Conservation (phyloP, 2,113 vertebrate species). For the Chamaetylas fuelleborni region DNA sequence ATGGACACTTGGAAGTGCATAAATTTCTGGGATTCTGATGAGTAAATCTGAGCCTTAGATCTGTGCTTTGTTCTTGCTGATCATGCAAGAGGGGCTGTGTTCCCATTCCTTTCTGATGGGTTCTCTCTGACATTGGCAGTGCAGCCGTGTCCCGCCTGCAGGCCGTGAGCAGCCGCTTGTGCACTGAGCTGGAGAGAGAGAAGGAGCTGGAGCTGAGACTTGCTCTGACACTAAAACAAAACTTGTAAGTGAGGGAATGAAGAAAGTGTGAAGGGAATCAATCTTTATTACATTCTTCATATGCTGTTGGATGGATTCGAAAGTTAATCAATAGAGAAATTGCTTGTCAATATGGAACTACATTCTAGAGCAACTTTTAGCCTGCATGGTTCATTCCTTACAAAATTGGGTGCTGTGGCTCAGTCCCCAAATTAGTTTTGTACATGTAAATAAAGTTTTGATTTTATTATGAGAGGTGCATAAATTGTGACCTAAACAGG, state of each 20-base stretch:
- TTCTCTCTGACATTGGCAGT: slow-evolving; percentile 42
- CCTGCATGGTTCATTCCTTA: not conserved
- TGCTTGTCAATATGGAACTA: not conserved
- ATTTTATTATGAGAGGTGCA: not conserved
- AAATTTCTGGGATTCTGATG: not conserved
- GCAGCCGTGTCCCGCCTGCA: slow-evolving; percentile 75
- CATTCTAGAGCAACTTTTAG: not conserved
- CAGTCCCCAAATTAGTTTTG: not conserved
- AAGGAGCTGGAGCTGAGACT: slow-evolving; percentile 70
- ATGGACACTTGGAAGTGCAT: not conserved
- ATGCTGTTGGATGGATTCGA: not conserved
- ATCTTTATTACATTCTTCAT: not conserved
- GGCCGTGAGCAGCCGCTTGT: slow-evolving; percentile 66
- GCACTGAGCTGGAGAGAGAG: slow-evolving; percentile 74
- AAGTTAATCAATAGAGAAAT: not conserved
- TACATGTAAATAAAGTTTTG: not conserved
- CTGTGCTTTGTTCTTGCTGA: not conserved
- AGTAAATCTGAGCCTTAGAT: not conserved
- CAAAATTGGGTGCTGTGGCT: not conserved
- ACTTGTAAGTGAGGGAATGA: slow-evolving; percentile 74
- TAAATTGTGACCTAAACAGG: not conserved
- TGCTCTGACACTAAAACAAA: slow-evolving; percentile 63
- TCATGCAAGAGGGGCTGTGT: not conserved
- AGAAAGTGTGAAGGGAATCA: not conserved
- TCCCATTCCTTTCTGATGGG: not conserved